Conservation (phyloP, 2,797 vertebrate genomes). For the Staurois parvus region DNA sequence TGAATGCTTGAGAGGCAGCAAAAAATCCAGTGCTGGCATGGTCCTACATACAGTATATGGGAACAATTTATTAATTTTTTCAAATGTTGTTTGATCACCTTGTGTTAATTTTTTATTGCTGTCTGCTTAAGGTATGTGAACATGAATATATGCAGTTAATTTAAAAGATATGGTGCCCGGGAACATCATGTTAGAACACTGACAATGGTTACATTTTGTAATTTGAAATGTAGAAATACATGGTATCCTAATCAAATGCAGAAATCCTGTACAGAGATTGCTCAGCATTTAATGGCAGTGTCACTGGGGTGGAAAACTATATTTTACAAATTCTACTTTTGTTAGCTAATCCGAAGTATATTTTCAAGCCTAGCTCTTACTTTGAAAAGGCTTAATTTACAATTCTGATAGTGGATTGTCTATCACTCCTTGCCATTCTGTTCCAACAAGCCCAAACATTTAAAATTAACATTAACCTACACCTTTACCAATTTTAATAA, state of each 20-base stretch:
- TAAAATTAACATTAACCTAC: not conserved
- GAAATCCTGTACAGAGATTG: not conserved
- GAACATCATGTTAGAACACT: too few species aligned
- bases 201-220: not conserved
- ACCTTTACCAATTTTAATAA: not conserved
- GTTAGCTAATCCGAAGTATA: slow-evolving; percentile 6
- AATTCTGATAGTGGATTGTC: slow-evolving; percentile 4
- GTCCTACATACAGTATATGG: too few species aligned
- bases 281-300: slow-evolving; percentile 19
- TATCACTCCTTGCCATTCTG: not conserved
- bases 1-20: too few species aligned
- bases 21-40: too few species aligned
- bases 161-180: too few species aligned
- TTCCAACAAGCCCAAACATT: too few species aligned
- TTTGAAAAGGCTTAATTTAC: slow-evolving; percentile 22
- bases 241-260: slow-evolving; percentile 10
- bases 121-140: too few species aligned
- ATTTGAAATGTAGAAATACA: slow-evolving; percentile 6
- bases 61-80: too few species aligned
- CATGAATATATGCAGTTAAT: too few species aligned
- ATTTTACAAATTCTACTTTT: slow-evolving; percentile 30
- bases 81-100: too few species aligned
- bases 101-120: too few species aligned
- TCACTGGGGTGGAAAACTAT: slow-evolving; percentile 14
- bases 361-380: slow-evolving; percentile 1